phyloP scores from a whole-genome alignment of 1,140 invertebrate species.

The Achroia grisella region DNA sequence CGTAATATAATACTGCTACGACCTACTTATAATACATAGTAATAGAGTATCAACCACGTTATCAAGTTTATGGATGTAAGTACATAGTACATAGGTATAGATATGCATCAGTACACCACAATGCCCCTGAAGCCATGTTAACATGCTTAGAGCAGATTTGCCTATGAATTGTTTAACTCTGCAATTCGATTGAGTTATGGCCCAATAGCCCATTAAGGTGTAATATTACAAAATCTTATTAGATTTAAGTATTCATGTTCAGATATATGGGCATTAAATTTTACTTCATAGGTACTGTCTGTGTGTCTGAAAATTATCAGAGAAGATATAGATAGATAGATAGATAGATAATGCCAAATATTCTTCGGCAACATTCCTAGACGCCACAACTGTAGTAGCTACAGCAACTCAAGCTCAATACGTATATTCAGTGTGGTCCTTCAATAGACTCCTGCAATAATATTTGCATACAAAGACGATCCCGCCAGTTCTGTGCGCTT shows the following conservation, averaged over 20 bases:
- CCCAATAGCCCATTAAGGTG: constrained; percentile 29
- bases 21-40: background rate
- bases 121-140: constrained; percentile 60
- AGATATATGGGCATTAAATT: no score
- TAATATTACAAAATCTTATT: constrained; percentile 13
- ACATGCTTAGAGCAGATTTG: constrained; percentile 63
- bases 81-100: constrained; percentile 21
- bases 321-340: no score
- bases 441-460: constrained; percentile 61
- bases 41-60: background rate
- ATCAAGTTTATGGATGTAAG: background rate
- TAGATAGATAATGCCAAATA: constrained; percentile 11
- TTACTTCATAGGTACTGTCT: no score
- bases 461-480: constrained; percentile 68
- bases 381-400: constrained; percentile 5
- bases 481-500: constrained; percentile 50
- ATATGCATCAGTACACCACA: constrained; percentile 52
- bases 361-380: constrained; percentile 12
- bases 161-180: constrained; percentile 59
- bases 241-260: background rate
- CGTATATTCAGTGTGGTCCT: constrained; percentile 47
- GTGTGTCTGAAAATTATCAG: constrained; percentile 6
- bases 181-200: constrained; percentile 51
- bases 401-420: constrained; percentile 31
- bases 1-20: background rate